phyloP scores from a whole-genome alignment of 2,113 vertebrate genomes.

The Ctenodactylus gundi region DNA sequence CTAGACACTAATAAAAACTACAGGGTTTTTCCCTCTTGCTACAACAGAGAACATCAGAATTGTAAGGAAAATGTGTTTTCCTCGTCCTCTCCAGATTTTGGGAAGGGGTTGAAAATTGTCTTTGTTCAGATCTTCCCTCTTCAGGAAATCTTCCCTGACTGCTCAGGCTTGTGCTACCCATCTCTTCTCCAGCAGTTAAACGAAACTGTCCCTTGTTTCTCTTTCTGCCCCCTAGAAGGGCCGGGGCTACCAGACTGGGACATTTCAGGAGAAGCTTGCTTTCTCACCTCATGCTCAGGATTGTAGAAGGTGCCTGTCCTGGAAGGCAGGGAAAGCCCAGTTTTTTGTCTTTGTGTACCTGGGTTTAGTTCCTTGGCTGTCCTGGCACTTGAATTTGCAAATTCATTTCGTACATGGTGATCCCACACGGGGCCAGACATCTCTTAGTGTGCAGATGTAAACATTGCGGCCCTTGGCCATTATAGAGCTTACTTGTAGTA shows the following conservation, averaged over 20 bases:
- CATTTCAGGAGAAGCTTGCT: background rate
- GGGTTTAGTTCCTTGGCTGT: background rate
- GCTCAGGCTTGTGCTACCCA: fast-evolving
- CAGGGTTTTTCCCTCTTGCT: background rate
- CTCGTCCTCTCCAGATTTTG: background rate
- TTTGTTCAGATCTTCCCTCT: background rate
- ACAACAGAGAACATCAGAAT: background rate
- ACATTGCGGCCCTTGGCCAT: background rate
- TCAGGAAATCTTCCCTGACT: background rate
- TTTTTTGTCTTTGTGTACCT: background rate
- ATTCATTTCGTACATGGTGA: background rate
- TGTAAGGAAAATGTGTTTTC: slow-evolving; percentile 28
- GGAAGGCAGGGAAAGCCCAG: background rate
- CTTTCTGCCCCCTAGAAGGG: background rate
- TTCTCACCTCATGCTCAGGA: too few relatives aligned
- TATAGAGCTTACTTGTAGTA: background rate
- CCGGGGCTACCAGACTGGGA: background rate
- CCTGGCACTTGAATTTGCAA: background rate
- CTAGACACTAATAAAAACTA: slow-evolving; percentile 69
- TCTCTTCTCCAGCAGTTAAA: background rate
- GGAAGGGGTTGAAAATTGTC: background rate
- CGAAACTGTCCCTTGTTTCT: fast-evolving
- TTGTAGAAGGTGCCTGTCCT: background rate
- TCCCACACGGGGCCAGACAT: background rate
- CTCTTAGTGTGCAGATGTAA: background rate